Percentiles rank a stretch among this genome's conserved stretches.
Conservation (phyloP, 2,113 vertebrate genomes). For the Malaclemys terrapin region DNA sequence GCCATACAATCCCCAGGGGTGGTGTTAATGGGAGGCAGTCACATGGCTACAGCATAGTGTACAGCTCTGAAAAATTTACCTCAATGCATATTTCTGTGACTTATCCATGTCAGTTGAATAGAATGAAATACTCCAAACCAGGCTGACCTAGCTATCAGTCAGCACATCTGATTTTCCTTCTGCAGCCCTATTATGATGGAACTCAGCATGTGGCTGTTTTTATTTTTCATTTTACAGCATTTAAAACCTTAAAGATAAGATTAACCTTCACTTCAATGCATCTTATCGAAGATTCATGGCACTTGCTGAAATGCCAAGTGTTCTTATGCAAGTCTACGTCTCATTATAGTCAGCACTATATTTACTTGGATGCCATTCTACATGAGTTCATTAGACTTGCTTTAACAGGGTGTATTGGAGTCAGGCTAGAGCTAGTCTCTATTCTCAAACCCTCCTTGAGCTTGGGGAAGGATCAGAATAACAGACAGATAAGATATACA, state of each 20-base stretch:
- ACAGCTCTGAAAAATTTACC: background rate
- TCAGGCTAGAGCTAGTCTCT: background rate
- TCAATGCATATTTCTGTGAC: background rate
- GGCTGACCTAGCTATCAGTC: background rate
- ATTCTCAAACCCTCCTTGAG: background rate
- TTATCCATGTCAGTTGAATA: background rate
- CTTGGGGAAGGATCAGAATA: background rate
- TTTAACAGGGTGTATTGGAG: background rate
- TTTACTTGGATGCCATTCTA: background rate
- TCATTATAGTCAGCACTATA: background rate
- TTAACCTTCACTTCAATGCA: background rate
- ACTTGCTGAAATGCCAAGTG: rapidly evolving
- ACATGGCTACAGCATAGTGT: background rate
- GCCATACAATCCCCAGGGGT: background rate
- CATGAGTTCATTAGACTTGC: background rate
- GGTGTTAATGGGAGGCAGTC: background rate
- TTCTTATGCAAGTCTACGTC: background rate
- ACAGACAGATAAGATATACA: background rate
- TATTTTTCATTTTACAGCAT: background rate
- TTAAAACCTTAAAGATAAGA: background rate
- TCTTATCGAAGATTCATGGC: background rate
- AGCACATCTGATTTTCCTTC: background rate
- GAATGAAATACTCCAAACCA: background rate
- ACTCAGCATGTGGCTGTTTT: background rate
- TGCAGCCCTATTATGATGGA: background rate